Evolutionary conservation across 2,113 vertebrate species (phyloP), one percentile per base, ranked within the genome.

Genomic region (Platichthys stellatus): DNA sequence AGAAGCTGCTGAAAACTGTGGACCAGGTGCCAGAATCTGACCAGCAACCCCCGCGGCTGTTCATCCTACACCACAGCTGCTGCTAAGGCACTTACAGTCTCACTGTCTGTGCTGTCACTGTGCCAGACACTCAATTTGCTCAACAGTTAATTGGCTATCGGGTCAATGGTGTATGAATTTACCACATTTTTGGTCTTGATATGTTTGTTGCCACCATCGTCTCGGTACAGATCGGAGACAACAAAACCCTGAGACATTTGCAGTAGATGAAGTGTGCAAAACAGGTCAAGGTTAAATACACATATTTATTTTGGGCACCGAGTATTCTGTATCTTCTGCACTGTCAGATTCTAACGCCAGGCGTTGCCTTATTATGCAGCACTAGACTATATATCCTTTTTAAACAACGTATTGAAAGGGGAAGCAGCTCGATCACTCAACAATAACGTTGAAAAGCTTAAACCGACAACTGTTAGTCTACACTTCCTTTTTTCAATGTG

Each of bases 21-120:
- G 45, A 76, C 80, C 71, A 77, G 76, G 79, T 86, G 31, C 31
- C 70, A 72, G 62, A 83, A 58, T 84, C 31, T 83, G 75, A 82
- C 61, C 77, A 71, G 59, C 43, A 68, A 83, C 76, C 71, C 76
- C 31, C 61, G 81, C 93, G 93, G 92, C 91, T 93, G 92, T 84
- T 91, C 56, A 72, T 79, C 57, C 38, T 78, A 14, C 76, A 75
- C 69, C 84, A 88, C 93, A 92, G 90, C 90, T 91, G 89, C 77
- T 74, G 54, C 77, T 62, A 7, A 73, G 74, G 78, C 81, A 53
- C 69, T 72, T 38, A 40, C 53, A 23, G 53, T 64, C 77, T 31
- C 66, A 28, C 58, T 61, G 80, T 81, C 82, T 64, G 73, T 69
- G 74, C 59, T 63, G 75, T 80, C 79, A 67, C 49, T 3, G 21